These are phyloP conservation scores for Tragelaphus strepsiceros DNA, from an alignment of 2,113 vertebrate species.

Conservation along the genomic window DNA sequence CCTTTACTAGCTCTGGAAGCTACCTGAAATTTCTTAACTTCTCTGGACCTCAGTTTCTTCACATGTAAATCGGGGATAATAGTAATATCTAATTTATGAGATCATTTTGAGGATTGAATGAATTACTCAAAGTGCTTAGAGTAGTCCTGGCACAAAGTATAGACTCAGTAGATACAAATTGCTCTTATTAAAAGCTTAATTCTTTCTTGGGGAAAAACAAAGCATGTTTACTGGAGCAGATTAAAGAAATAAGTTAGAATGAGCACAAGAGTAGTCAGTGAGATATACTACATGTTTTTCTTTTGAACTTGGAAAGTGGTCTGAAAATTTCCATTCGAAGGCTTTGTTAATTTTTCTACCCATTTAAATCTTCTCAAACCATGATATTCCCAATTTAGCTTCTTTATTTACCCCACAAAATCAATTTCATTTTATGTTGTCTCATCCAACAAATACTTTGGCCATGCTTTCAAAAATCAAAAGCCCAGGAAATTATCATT, in stretches of 20 bases:
- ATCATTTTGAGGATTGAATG: not conserved
- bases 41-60: not conserved
- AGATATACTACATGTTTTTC: not conserved
- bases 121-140: not conserved
- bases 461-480: not conserved
- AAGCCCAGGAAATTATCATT: not conserved
- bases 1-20: not conserved
- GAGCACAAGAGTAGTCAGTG: not conserved
- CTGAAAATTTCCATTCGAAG: constrained; percentile 23
- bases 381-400: not conserved
- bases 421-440: not conserved
- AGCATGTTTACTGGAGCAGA: not conserved
- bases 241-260: constrained; percentile 14
- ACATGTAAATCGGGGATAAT: not conserved
- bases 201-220: not conserved
- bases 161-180: not conserved
- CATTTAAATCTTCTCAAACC: not conserved
- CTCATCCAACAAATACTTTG: constrained; percentile 14
- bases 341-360: not conserved
- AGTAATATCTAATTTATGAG: not conserved
- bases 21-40: not conserved
- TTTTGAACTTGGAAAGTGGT: not conserved
- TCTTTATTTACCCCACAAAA: not conserved
- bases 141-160: not conserved
- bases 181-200: constrained; percentile 4